Base-by-base conservation (phyloP, 2,113 vertebrate species). In the Dipodomys ordii region DNA sequence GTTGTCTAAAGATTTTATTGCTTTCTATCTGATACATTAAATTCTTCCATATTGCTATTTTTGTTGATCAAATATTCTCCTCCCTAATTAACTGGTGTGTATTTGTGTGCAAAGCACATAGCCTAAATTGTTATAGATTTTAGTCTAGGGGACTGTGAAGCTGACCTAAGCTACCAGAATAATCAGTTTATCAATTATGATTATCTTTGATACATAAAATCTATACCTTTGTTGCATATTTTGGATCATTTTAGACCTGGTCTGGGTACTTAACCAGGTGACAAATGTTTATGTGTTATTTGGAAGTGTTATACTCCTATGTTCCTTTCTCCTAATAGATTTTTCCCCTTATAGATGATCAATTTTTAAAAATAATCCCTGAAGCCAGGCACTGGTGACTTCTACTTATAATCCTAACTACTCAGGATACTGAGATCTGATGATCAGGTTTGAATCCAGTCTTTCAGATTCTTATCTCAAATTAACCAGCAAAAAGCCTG, bases 91-190 rank as follows among this genome's bases (percentile, higher is more conserved):
- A 67, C 2, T 12, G 81, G 2, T 65, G 80, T 81, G 25, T 19
- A 65, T 8, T 79, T 95, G 67, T 60, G 19, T 94, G 23, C 25
- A 67, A 84, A 84, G 23, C 19, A 22, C 28, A n/a, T 73, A 91
- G 18, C 35, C 27, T 86, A 53, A 91, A 83, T 83, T 89, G 49
- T 13, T 93, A 19, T 39, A 39, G 4, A 65, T 95, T 71, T 67
- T 65, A 39, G 16, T n/a, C 65, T 65, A 18, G 19, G 13, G 46
- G 73, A 39, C 25, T 46, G 3, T 9, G 16, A 6, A 35, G 11
- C 7, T 82, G 80, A 46, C 4, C 57, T 83, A 46, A 83, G 0
- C 10, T 68, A 69, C 6, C 25, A 77, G 27, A 30, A 11, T 69
- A 6, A 87, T 57, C 11, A 93, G 8, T 1, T 60, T 64, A 46